phyloP scores from a whole-genome alignment of 1,140 invertebrate genomes.

The Lasioglossum baleicum region DNA sequence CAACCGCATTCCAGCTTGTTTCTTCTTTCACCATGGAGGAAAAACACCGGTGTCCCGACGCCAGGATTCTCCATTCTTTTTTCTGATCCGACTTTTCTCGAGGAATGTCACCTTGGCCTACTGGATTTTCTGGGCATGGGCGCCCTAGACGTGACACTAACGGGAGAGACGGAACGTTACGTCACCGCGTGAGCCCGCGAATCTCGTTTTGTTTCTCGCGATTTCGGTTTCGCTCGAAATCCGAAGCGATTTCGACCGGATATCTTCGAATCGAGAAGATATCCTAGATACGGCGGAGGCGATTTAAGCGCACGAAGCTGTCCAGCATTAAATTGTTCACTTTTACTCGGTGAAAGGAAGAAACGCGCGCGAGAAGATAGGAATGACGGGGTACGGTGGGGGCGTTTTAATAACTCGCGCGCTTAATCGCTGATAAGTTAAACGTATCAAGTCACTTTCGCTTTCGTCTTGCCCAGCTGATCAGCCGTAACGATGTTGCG shows the following conservation, averaged over 20 bases:
- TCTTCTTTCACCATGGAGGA: not conserved
- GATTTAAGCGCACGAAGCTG: not conserved
- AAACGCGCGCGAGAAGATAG: not conserved
- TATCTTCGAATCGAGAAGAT: conserved; percentile 38
- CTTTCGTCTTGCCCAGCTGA: not conserved
- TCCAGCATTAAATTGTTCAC: not conserved
- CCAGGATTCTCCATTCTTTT: too few relatives aligned
- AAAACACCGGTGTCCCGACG: not conserved
- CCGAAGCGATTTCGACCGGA: not conserved
- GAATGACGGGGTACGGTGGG: not conserved
- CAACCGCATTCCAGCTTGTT: not conserved
- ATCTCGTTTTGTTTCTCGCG: not conserved
- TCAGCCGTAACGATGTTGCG: not conserved
- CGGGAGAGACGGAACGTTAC: not conserved
- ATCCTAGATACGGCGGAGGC: not conserved
- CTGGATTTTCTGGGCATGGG: not conserved
- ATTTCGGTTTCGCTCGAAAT: too few relatives aligned
- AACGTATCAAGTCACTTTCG: conserved; percentile 5
- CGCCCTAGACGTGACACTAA: not conserved
- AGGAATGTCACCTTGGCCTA: not conserved
- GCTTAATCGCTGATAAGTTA: conserved; percentile 3
- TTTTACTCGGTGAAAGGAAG: conserved; percentile 20
- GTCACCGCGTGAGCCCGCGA: not conserved
- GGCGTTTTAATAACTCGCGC: not conserved
- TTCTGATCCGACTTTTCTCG: not conserved